Base-by-base conservation (phyloP, 2,888 invertebrate species). In the Oscheius sp. region DNA sequence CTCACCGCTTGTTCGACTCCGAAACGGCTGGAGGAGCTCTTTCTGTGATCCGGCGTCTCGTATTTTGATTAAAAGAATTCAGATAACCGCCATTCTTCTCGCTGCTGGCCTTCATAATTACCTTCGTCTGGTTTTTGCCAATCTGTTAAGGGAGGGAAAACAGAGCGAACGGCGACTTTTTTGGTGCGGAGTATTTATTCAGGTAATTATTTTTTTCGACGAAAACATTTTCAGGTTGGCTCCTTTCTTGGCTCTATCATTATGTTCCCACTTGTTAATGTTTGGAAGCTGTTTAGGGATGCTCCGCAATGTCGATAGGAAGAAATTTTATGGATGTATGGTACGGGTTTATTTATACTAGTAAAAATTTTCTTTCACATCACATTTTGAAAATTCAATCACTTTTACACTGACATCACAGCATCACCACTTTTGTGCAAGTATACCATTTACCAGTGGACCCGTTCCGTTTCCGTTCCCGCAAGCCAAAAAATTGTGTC, bases 151-250 rank as follows among this genome's bases (percentile, higher is more conserved):
- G 20, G 83, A 82, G 59, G 76, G 78, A 6, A 68, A 73, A 24
- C 73, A 80, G 44, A 81, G 79, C 32, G 78, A 82, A 66, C 70
- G 68, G 36, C 71, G 81, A 17, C 78, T 88, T 22, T 84, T 88
- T 54, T 88, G 87, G 87, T 87, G 87, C 74, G 88, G 88, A 44
- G 86, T 86, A 5, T 80, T 86, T 63, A 87, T 87, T 65, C 88
- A 88, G 78, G 81, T 86, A 4, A 86, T 87, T 20, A 86, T 41
- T 38, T 38, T 47, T 3, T 47, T 20, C 4, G 20, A 6, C 24
- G 20, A 3, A 22, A 22, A 17, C 30, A 0, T 54, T 73, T 79
- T 32, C 73, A 83, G 82, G 75, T 81, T 51, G 88, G 88, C 14
- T 87, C 88, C 1, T 85, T 87, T 51, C 63, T 87, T 56, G 88